phyloP scores from a whole-genome alignment of 1,140 invertebrate genomes.

The Drosophila pandora region DNA sequence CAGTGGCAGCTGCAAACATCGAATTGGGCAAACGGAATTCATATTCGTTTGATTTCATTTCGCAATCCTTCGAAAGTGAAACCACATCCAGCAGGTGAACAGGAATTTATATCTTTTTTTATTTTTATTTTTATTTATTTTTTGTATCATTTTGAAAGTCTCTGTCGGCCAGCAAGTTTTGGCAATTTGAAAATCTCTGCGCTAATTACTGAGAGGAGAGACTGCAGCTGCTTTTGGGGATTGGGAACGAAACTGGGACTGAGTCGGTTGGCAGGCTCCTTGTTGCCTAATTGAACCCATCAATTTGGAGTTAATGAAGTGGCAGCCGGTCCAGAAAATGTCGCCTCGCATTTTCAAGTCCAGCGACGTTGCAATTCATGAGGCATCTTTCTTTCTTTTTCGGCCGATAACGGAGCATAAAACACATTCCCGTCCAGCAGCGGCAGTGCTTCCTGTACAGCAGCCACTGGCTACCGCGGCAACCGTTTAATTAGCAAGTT shows the following conservation, averaged over 20 bases:
- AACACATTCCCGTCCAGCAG: slow-evolving; percentile 41
- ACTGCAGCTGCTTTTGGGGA: slow-evolving; percentile 41
- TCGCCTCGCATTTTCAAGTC: slow-evolving; percentile 66
- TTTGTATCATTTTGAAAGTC: slow-evolving; percentile 5
- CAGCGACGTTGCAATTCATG: slow-evolving; percentile 62
- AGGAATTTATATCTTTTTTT: slow-evolving; percentile 12
- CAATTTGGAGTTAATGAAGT: slow-evolving; percentile 81
- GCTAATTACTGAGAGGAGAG: slow-evolving; percentile 65
- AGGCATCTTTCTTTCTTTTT: slow-evolving; percentile 36
- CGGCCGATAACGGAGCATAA: slow-evolving; percentile 62
- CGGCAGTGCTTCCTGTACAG: slow-evolving; percentile 66
- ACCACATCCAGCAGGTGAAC: slow-evolving; percentile 53
- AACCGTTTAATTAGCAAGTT: slow-evolving; percentile 76
- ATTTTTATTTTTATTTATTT: slow-evolving; percentile 14
- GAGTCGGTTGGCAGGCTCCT: slow-evolving; percentile 15
- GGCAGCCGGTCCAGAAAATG: slow-evolving; percentile 65
- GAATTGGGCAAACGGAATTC: slow-evolving; percentile 56
- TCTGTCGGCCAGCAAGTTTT: slow-evolving; percentile 66
- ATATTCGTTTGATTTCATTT: slow-evolving; percentile 82
- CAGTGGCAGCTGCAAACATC: slow-evolving; percentile 63
- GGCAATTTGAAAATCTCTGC: slow-evolving; percentile 83
- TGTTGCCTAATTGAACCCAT: slow-evolving; percentile 80
- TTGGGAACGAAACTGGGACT: slow-evolving; percentile 23
- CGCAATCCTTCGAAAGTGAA: slow-evolving; percentile 79
- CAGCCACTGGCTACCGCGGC: slow-evolving; percentile 54